phyloP scores from a whole-genome alignment of 1,140 invertebrate genomes.

The Temnothorax longispinosus region DNA sequence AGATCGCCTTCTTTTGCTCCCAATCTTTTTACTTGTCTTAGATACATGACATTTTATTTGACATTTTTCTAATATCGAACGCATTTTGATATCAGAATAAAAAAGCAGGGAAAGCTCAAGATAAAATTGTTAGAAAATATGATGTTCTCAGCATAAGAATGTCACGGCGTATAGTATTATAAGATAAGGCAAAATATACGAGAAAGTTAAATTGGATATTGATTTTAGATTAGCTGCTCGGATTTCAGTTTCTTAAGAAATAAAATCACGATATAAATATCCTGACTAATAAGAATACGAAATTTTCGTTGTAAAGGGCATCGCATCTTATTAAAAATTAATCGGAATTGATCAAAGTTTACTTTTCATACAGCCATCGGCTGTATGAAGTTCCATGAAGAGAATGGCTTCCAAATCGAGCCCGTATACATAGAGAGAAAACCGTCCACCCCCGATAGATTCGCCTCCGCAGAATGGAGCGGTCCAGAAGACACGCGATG shows the following conservation, averaged over 20 bases:
- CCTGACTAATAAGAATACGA: background rate
- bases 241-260: background rate
- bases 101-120: background rate
- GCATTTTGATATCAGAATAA: background rate
- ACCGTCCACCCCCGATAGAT: background rate
- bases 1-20: background rate
- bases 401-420: background rate
- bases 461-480: constrained; percentile 14
- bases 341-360: background rate
- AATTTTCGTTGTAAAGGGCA: background rate
- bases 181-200: background rate
- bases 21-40: background rate
- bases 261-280: background rate
- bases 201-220: constrained; percentile 14
- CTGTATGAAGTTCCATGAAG: background rate
- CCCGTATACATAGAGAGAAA: background rate
- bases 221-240: constrained; percentile 10
- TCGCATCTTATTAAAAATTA: background rate
- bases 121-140: background rate
- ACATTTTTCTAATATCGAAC: background rate
- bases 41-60: background rate
- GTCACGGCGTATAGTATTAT: background rate
- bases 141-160: background rate
- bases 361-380: background rate
- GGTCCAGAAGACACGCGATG: constrained; percentile 67